A percentile compares a stretch with the other conserved stretches of the same genome.
Evolutionary conservation across 2,797 vertebrate species (phyloP).

Genomic region (Cyprinodon diabolis): DNA sequence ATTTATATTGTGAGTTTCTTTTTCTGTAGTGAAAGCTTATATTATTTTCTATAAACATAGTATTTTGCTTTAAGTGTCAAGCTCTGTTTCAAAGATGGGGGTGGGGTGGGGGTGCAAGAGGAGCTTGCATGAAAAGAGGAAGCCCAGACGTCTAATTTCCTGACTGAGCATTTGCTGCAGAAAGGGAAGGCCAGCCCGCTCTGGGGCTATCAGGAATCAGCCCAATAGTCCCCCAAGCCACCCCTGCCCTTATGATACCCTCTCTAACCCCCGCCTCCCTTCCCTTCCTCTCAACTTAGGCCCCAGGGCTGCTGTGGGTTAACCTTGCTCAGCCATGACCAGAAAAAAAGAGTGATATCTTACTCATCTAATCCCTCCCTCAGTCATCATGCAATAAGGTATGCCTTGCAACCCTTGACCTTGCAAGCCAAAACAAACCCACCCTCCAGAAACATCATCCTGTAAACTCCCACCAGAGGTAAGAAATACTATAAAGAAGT

Average conservation of each 20-base stretch:
- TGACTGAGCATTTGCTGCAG: constrained; percentile 72
- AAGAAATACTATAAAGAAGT: constrained; percentile 37
- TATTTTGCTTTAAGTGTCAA: constrained; percentile 55
- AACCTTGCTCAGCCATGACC: constrained; percentile 80
- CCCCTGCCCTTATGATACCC: constrained; percentile 71
- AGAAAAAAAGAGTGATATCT: constrained; percentile 80
- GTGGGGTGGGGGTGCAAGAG: constrained; percentile 45
- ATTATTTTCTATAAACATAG: constrained; percentile 47
- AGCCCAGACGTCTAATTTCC: constrained; percentile 82
- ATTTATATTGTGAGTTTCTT: constrained; percentile 19
- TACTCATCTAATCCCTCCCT: constrained; percentile 80
- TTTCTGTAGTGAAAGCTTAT: constrained; percentile 33
- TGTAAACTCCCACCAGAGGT: constrained; percentile 43
- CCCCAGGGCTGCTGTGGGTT: constrained; percentile 75
- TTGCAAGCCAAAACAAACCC: constrained; percentile 50
- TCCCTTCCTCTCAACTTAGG: constrained; percentile 56
- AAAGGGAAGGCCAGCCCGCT: constrained; percentile 69
- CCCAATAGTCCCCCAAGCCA: constrained; percentile 75
- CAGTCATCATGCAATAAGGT: constrained; percentile 81
- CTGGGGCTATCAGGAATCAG: constrained; percentile 78
- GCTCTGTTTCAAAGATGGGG: constrained; percentile 45
- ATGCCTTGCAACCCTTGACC: constrained; percentile 76
- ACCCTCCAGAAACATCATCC: constrained; percentile 45
- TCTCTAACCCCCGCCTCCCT: constrained; percentile 36
- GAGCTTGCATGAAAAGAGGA: constrained; percentile 77